Conservation (phyloP, 2,888 invertebrate genomes). For the Laothoe populi region DNA sequence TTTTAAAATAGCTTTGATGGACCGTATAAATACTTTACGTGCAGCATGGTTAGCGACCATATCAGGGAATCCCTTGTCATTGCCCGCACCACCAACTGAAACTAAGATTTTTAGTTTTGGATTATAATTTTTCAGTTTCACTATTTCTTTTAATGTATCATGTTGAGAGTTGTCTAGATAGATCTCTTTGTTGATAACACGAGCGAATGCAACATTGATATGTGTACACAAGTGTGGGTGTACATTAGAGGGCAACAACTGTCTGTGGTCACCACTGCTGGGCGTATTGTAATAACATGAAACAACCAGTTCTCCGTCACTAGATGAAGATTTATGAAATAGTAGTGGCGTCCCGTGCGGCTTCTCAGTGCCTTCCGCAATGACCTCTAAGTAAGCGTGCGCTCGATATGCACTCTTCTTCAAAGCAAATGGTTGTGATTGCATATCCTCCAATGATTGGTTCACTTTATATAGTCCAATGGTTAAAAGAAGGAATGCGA, state of each 20-base stretch:
- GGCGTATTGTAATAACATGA: slow-evolving; percentile 90
- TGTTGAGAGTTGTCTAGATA: slow-evolving; percentile 74
- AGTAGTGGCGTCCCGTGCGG: neutral
- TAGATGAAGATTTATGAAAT: neutral
- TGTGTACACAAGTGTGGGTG: slow-evolving; percentile 92
- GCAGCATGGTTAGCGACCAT: slow-evolving; percentile 90
- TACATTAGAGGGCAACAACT: slow-evolving; percentile 84
- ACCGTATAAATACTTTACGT: slow-evolving; percentile 86
- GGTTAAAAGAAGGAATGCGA: neutral
- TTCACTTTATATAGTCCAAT: neutral
- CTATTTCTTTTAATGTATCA: slow-evolving; percentile 66
- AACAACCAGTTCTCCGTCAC: slow-evolving; percentile 48
- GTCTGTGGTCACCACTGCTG: slow-evolving; percentile 43
- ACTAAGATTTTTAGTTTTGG: slow-evolving; percentile 90
- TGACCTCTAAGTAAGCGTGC: neutral
- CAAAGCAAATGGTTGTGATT: neutral
- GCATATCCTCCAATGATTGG: neutral
- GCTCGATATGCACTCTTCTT: neutral
- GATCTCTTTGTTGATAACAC: slow-evolving; percentile 86
- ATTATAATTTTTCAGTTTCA: slow-evolving; percentile 85
- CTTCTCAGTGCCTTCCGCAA: too few species aligned
- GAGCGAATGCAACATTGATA: slow-evolving; percentile 91
- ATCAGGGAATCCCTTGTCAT: slow-evolving; percentile 86
- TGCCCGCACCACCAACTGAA: slow-evolving; percentile 88
- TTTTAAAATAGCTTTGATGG: slow-evolving; percentile 80